These are phyloP conservation scores for Tetheella fluctuosa DNA, from an alignment of 2,888 invertebrate species.

Conservation along the genomic window DNA sequence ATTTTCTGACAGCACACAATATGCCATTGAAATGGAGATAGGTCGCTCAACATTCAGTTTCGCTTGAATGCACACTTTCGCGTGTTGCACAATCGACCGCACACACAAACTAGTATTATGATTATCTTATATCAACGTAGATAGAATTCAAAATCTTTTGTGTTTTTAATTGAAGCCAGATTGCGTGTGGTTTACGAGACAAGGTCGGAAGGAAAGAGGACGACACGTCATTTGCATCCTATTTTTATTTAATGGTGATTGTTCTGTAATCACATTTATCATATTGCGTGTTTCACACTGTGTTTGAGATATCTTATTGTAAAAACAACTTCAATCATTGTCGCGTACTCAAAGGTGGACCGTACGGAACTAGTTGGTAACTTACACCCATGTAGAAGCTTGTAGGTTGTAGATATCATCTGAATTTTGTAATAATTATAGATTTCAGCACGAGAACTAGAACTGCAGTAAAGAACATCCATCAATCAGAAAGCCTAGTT, in stretches of 20 bases:
- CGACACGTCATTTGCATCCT: constrained; percentile 38
- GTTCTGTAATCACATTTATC: neutral
- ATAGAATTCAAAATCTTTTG: constrained; percentile 15
- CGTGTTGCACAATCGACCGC: constrained; percentile 51
- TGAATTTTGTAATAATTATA: no score
- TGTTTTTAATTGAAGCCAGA: constrained; percentile 14
- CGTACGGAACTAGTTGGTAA: no score
- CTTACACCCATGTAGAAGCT: no score
- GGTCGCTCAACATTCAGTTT: constrained; percentile 40
- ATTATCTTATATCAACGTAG: constrained; percentile 22
- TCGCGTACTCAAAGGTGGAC: no score
- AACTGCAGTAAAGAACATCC: neutral
- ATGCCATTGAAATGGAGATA: constrained; percentile 56
- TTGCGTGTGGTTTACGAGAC: constrained; percentile 36
- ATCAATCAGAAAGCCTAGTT: neutral
- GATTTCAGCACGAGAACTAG: no score
- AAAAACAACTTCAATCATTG: no score
- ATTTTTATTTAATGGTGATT: constrained; percentile 27
- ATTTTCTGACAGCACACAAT: constrained; percentile 24
- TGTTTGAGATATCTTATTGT: neutral
- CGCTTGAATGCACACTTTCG: constrained; percentile 69
- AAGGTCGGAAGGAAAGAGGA: constrained; percentile 57
- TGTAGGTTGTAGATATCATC: no score
- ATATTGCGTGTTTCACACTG: neutral
- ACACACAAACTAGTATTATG: constrained; percentile 21